Conservation (phyloP, 2,888 invertebrate genomes). For the Oegoconia quadripuncta region DNA sequence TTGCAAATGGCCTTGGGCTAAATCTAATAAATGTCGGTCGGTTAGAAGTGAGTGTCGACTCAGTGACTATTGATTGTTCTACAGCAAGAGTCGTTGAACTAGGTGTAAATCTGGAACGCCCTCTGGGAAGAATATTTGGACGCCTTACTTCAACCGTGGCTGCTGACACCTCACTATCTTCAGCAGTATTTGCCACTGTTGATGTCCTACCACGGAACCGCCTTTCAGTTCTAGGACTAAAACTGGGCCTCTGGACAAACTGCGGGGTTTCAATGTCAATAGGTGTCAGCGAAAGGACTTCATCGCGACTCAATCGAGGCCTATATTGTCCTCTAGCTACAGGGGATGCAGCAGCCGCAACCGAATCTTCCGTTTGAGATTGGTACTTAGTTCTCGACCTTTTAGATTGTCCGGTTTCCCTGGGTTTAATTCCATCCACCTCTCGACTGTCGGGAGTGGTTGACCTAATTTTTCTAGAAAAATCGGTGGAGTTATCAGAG, state of each 20-base stretch:
- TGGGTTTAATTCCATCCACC: conserved; percentile 34
- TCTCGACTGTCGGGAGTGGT: conserved; percentile 73
- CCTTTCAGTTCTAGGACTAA: conserved; percentile 29
- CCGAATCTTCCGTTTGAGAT: conserved; percentile 47
- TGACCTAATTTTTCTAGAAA: conserved; percentile 62
- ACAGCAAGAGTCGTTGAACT: conserved; percentile 45
- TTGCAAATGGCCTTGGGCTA: conserved; percentile 64
- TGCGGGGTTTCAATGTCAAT: conserved; percentile 56
- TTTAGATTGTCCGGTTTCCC: conserved; percentile 25
- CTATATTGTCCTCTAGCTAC: conserved; percentile 54
- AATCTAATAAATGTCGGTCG: conserved; percentile 61
- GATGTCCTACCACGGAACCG: conserved; percentile 39
- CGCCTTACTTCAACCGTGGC: conserved; percentile 59
- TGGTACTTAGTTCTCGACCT: conserved; percentile 49
- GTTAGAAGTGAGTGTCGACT: conserved; percentile 37
- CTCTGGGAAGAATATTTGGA: conserved; percentile 52
- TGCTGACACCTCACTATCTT: conserved; percentile 64
- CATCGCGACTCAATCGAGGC: conserved; percentile 59
- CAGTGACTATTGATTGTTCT: conserved; percentile 30
- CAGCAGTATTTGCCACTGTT: conserved; percentile 38
- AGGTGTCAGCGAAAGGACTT: conserved; percentile 75
- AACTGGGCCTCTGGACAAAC: conserved; percentile 41
- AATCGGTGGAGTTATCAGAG: conserved; percentile 42
- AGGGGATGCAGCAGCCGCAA: conserved; percentile 59
- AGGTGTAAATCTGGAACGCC: conserved; percentile 51